Percentiles rank a stretch among this genome's conserved stretches.
Conservation (phyloP, 2,797 vertebrate species). For the Darevskia mixta region DNA sequence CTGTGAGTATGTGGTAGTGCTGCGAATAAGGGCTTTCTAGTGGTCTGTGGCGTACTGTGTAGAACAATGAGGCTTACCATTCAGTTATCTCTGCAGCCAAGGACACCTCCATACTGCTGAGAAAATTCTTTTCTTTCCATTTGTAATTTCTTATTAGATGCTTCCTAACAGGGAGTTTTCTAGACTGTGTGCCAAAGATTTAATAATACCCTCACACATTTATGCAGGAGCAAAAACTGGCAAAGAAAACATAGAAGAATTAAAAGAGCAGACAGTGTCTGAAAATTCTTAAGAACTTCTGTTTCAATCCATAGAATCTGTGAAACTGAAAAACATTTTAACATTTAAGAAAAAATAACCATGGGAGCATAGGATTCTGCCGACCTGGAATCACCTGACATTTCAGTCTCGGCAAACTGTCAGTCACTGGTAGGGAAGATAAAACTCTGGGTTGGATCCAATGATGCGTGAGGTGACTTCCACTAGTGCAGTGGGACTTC, state of each 20-base stretch:
- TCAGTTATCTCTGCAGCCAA: neutral
- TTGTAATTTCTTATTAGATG: slow-evolving; percentile 37
- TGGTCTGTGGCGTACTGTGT: neutral
- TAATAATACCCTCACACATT: slow-evolving; percentile 40
- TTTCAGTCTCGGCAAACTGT: neutral
- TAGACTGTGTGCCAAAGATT: slow-evolving; percentile 35
- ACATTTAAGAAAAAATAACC: neutral
- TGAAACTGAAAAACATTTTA: neutral
- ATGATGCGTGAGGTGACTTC: too few species aligned
- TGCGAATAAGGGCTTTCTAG: neutral
- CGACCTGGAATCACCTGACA: neutral
- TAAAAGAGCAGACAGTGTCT: slow-evolving; percentile 34
- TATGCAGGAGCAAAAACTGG: neutral
- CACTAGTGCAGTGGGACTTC: too few species aligned
- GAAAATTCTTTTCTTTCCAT: slow-evolving; percentile 18
- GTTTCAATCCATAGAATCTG: slow-evolving; percentile 23
- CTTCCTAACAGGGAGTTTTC: neutral
- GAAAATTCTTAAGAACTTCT: neutral
- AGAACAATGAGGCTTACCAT: neutral
- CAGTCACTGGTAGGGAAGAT: neutral
- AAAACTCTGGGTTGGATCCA: too few species aligned
- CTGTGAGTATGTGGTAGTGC: neutral
- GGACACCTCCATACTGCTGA: neutral
- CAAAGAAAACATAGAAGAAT: slow-evolving; percentile 36
- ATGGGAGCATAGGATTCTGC: neutral